phyloP scores from a whole-genome alignment of 2,797 vertebrate genomes.

The Thalassophryne amazonica region DNA sequence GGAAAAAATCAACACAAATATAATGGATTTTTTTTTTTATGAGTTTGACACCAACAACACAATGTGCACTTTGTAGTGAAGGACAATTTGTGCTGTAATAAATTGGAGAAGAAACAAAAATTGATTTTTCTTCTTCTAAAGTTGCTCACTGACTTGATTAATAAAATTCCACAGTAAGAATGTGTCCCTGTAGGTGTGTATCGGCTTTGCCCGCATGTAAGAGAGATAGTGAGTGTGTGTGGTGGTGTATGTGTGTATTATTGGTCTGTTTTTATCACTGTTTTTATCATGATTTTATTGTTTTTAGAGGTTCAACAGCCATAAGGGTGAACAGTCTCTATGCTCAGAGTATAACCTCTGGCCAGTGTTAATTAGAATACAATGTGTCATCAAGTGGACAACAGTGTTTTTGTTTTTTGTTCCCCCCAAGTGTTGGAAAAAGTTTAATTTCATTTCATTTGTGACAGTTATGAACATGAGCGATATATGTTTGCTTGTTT shows the following conservation, averaged over 20 bases:
- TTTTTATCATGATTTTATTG: too few relatives aligned
- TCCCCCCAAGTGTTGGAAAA: too few relatives aligned
- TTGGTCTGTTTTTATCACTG: background rate
- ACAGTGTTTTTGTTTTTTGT: too few relatives aligned
- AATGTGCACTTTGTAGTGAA: slow-evolving; percentile 48
- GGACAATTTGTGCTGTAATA: slow-evolving; percentile 67
- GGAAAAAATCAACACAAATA: slow-evolving; percentile 50
- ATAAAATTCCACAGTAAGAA: slow-evolving; percentile 73
- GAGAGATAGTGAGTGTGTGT: slow-evolving; percentile 4
- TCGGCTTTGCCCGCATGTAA: slow-evolving; percentile 19
- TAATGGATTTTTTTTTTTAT: slow-evolving; percentile 66
- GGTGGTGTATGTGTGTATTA: slow-evolving; percentile 5
- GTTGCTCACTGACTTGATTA: slow-evolving; percentile 75
- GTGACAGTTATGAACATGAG: too few relatives aligned
- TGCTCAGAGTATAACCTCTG: too few relatives aligned
- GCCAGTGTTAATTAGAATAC: too few relatives aligned
- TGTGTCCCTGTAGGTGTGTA: slow-evolving; percentile 56
- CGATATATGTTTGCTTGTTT: too few relatives aligned
- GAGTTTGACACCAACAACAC: slow-evolving; percentile 59
- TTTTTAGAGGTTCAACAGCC: too few relatives aligned
- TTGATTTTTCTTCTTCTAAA: slow-evolving; percentile 71
- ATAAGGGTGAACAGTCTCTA: too few relatives aligned
- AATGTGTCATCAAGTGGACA: too few relatives aligned
- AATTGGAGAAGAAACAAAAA: slow-evolving; percentile 75
- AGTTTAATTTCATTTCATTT: too few relatives aligned